A percentile compares a stretch with the other conserved stretches of the same genome.
Evolutionary conservation across 2,113 vertebrate species (phyloP).

Genomic region (Cavia aperea): DNA sequence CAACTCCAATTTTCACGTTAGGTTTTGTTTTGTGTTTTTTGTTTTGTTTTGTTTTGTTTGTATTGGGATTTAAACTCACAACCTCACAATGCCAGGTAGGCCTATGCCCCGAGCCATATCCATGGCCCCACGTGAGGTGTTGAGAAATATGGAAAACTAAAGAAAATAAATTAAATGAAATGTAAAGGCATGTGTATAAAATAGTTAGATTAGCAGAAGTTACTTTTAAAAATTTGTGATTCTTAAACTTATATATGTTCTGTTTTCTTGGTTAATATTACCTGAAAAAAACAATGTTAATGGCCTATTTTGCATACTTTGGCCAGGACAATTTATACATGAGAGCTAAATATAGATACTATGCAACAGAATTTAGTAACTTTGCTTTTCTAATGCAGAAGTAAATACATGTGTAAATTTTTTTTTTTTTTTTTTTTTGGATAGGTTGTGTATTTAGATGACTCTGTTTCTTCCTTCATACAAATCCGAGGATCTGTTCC

Average conservation of each 20-base stretch:
- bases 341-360: neutral
- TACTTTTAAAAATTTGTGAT: slow-evolving; percentile 2
- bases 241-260: neutral
- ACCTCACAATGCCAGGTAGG: no score
- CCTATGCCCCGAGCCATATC: no score
- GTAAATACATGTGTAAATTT: neutral
- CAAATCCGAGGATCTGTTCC: slow-evolving; percentile 97
- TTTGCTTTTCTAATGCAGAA: neutral
- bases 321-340: neutral
- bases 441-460: slow-evolving; percentile 95
- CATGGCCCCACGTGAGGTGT: slow-evolving; percentile 16
- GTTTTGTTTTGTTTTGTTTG: no score
- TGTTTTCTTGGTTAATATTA: slow-evolving; percentile 20
- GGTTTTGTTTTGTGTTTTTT: neutral
- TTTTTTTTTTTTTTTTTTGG: neutral
- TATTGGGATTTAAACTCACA: no score
- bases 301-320: neutral
- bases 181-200: neutral
- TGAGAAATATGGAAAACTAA: slow-evolving; percentile 30
- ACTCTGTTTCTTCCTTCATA: slow-evolving; percentile 94
- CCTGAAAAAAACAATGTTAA: neutral
- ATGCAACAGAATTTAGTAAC: neutral
- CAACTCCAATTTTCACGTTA: neutral
- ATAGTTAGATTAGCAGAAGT: slow-evolving; percentile 10
- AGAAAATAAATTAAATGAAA: slow-evolving; percentile 9